Percentiles rank a stretch among this genome's conserved stretches.
Evolutionary conservation across 2,797 vertebrate species (phyloP).

Genomic region (Esox lucius): DNA sequence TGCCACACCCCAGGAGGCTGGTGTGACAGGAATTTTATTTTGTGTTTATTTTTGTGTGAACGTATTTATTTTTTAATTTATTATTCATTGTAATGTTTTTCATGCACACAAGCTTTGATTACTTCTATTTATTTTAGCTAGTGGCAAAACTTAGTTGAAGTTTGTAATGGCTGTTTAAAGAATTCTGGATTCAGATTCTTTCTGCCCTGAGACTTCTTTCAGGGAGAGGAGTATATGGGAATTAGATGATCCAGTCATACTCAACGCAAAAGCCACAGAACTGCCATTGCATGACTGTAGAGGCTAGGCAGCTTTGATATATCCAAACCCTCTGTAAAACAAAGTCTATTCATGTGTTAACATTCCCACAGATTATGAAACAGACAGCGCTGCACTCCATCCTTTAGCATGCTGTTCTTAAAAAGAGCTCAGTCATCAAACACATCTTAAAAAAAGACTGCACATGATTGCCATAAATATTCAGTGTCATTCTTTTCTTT

Average conservation of each 20-base stretch:
- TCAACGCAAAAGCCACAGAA: constrained; percentile 14
- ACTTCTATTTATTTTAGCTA: no score
- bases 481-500: not conserved
- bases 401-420: not conserved
- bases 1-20: no score
- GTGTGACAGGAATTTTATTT: no score
- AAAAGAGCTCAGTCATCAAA: not conserved
- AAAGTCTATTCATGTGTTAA: constrained; percentile 15
- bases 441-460: not conserved
- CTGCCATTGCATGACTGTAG: constrained; percentile 23
- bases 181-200: not conserved
- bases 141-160: no score
- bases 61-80: no score
- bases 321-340: constrained; percentile 12
- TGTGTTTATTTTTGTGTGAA: no score
- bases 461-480: not conserved
- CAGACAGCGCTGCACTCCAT: not conserved
- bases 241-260: constrained; percentile 42
- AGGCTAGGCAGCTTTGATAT: constrained; percentile 33
- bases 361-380: not conserved
- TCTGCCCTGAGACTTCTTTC: not conserved
- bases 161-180: not conserved
- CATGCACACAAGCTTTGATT: no score
- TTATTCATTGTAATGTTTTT: no score
- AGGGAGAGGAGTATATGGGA: constrained; percentile 33